Conservation (phyloP, 1,140 invertebrate genomes). For the Trissolcus basalis region DNA sequence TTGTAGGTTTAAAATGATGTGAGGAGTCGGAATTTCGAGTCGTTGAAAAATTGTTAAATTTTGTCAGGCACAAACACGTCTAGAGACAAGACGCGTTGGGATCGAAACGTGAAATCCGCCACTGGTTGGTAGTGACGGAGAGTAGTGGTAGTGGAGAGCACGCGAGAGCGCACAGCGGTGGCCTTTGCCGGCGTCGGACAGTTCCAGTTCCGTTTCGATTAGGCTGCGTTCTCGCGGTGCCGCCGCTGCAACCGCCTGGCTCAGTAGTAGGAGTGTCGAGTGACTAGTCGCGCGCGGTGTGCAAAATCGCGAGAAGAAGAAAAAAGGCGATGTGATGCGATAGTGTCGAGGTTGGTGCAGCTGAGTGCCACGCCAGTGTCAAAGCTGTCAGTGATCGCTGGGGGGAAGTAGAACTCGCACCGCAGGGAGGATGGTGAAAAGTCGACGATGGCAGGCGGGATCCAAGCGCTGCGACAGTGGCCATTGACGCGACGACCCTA, state of each 20-base stretch:
- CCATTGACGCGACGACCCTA: slow-evolving; percentile 46
- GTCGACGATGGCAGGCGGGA: slow-evolving; percentile 3
- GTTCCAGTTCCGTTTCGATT: slow-evolving; percentile 71
- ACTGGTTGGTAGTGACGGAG: slow-evolving; percentile 34
- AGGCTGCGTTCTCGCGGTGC: slow-evolving; percentile 61
- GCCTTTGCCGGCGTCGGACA: slow-evolving; percentile 63
- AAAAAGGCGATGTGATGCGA: too few species aligned
- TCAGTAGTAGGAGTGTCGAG: too few species aligned
- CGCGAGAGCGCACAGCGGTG: slow-evolving; percentile 65
- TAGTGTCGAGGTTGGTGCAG: too few species aligned
- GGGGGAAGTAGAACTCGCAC: not conserved
- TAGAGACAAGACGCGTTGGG: slow-evolving; percentile 8
- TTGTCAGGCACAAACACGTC: too few species aligned
- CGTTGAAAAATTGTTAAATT: too few species aligned
- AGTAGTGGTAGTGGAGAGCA: slow-evolving; percentile 62
- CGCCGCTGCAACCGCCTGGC: slow-evolving; percentile 22
- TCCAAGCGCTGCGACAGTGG: slow-evolving; percentile 26
- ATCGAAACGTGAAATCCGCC: slow-evolving; percentile 38
- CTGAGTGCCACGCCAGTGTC: too few species aligned
- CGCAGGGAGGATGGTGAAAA: not conserved
- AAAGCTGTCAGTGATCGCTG: not conserved
- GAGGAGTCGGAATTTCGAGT: too few species aligned
- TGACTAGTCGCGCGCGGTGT: too few species aligned
- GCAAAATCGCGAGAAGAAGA: too few species aligned
- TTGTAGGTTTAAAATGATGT: too few species aligned